These are phyloP conservation scores for Acanthacorydalis orientalis DNA, from an alignment of 2,888 invertebrate species.

Conservation along the genomic window DNA sequence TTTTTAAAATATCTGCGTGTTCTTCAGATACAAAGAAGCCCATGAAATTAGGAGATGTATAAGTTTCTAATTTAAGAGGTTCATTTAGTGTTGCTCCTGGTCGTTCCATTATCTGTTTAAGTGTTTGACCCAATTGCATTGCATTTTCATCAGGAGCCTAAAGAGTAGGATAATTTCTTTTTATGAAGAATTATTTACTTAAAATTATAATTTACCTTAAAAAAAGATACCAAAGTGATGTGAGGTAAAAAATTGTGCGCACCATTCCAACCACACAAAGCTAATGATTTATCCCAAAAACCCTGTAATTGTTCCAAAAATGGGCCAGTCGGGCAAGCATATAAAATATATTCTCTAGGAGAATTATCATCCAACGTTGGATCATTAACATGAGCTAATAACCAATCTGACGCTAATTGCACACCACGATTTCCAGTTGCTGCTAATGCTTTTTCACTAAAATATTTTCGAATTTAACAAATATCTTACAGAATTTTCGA, in stretches of 20 bases:
- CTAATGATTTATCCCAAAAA: slow-evolving; percentile 64
- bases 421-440: slow-evolving; percentile 80
- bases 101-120: slow-evolving; percentile 56
- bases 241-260: slow-evolving; percentile 84
- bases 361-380: slow-evolving; percentile 56
- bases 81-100: slow-evolving; percentile 47
- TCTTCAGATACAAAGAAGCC: slow-evolving; percentile 74
- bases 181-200: neutral
- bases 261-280: slow-evolving; percentile 69
- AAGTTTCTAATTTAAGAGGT: slow-evolving; percentile 58
- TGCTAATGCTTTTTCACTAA: slow-evolving; percentile 73
- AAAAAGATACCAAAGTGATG: slow-evolving; percentile 77
- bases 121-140: slow-evolving; percentile 46
- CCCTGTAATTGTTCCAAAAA: slow-evolving; percentile 53
- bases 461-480: slow-evolving; percentile 6
- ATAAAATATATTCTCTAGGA: slow-evolving; percentile 73
- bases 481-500: neutral
- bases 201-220: slow-evolving; percentile 41
- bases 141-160: slow-evolving; percentile 64
- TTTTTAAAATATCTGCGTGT: slow-evolving; percentile 63
- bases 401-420: slow-evolving; percentile 80
- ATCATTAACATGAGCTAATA: slow-evolving; percentile 78
- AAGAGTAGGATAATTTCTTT: slow-evolving; percentile 10
- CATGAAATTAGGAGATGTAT: slow-evolving; percentile 79
- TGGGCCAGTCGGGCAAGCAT: slow-evolving; percentile 68